Percentiles rank a stretch among this genome's conserved stretches.
These are phyloP conservation scores for Phortica magna DNA, from an alignment of 2,888 invertebrate species.

Conservation along the genomic window DNA sequence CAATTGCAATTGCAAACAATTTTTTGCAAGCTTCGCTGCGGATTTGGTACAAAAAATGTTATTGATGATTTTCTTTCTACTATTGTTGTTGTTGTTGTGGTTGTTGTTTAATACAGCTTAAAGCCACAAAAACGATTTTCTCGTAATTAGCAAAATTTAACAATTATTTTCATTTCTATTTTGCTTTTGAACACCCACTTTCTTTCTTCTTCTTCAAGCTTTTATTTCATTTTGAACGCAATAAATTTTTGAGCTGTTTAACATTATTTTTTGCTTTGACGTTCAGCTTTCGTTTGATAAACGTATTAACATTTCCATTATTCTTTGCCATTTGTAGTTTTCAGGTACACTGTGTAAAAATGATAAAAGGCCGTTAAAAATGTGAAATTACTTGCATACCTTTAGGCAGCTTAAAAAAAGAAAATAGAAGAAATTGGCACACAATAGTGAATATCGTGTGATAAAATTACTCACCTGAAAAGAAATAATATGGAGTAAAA, in stretches of 20 bases:
- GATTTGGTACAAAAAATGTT: slow-evolving; percentile 68
- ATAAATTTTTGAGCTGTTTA: background rate
- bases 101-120: slow-evolving; percentile 32
- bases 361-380: slow-evolving; percentile 52
- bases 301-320: slow-evolving; percentile 50
- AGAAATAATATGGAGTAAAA: too few species aligned
- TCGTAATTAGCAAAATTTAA: slow-evolving; percentile 66
- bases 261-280: slow-evolving; percentile 21
- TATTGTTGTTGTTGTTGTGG: slow-evolving; percentile 41
- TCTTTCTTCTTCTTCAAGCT: slow-evolving; percentile 47
- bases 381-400: slow-evolving; percentile 44
- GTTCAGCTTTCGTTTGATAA: slow-evolving; percentile 52
- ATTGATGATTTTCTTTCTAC: background rate
- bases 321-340: slow-evolving; percentile 43
- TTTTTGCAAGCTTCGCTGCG: slow-evolving; percentile 71
- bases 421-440: too few species aligned
- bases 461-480: too few species aligned
- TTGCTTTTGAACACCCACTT: slow-evolving; percentile 67
- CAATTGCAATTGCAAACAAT: slow-evolving; percentile 29
- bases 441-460: too few species aligned
- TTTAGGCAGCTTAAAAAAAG: slow-evolving; percentile 44
- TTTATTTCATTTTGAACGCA: background rate
- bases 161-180: slow-evolving; percentile 60
- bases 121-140: slow-evolving; percentile 51
- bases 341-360: slow-evolving; percentile 49